Percentiles rank a stretch among this genome's conserved stretches.
phyloP scores from a whole-genome alignment of 1,140 invertebrate species.

The Notospermus geniculatus region DNA sequence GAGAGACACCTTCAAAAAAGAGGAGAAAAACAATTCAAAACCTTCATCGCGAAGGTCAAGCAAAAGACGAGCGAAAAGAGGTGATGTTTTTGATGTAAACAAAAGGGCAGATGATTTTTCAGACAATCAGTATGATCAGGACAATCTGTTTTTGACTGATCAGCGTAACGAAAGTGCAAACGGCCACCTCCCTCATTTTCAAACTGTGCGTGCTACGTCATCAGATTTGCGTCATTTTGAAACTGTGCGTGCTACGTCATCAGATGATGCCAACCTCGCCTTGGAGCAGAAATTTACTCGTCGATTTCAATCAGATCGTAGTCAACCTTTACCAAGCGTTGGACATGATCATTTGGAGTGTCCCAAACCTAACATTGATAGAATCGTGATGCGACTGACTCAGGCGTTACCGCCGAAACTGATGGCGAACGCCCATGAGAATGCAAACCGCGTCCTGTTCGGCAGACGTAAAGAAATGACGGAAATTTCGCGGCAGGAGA shows the following conservation, averaged over 20 bases:
- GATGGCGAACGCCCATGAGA: slow-evolving; percentile 7
- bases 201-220: neutral
- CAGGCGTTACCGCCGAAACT: slow-evolving; percentile 2
- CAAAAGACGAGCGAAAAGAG: neutral
- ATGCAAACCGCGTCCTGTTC: neutral
- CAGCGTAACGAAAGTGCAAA: neutral
- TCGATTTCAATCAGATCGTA: neutral
- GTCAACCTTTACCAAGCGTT: no score
- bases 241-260: neutral
- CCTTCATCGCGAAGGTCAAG: neutral
- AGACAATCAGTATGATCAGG: neutral
- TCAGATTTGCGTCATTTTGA: neutral
- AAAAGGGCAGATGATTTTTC: neutral
- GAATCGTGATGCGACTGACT: neutral
- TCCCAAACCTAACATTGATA: neutral
- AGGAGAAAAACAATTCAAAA: neutral
- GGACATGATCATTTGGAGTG: neutral
- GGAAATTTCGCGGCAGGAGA: neutral
- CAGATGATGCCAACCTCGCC: neutral
- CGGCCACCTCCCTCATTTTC: neutral
- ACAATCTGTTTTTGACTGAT: neutral
- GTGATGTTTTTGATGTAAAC: neutral
- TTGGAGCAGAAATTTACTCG: neutral
- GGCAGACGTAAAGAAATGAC: neutral
- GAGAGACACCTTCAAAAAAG: neutral